phyloP scores from a whole-genome alignment of 2,888 invertebrate species.

The Lathronympha strigana region DNA sequence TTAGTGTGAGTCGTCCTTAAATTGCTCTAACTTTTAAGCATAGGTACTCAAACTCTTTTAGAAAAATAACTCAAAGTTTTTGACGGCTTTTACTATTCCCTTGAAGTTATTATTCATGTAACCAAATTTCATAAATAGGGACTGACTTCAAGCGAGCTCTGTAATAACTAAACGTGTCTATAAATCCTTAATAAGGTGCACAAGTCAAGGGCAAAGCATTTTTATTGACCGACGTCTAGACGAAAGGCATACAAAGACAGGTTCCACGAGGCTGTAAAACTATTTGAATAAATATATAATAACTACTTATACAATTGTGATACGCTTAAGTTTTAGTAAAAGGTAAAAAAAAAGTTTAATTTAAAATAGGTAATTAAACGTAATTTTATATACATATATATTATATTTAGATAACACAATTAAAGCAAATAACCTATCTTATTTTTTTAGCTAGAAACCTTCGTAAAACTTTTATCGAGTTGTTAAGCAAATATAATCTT shows the following conservation, averaged over 20 bases:
- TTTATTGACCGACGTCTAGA: slow-evolving; percentile 24
- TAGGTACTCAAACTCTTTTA: background rate
- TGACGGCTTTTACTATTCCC: background rate
- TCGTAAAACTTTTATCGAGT: no score
- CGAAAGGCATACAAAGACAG: background rate
- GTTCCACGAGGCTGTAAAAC: background rate
- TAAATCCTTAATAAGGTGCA: background rate
- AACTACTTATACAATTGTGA: no score
- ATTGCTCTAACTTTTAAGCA: no score
- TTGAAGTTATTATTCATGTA: background rate
- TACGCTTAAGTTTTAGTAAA: no score
- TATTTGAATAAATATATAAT: background rate
- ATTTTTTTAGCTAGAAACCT: no score
- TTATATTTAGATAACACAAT: no score
- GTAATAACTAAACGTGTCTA: slow-evolving; percentile 4
- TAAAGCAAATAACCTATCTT: no score
- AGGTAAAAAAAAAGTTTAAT: no score
- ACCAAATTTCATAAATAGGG: background rate
- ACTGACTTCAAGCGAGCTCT: background rate
- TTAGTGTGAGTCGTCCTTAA: no score
- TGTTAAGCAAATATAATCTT: no score
- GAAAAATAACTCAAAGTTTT: background rate
- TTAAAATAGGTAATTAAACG: no score
- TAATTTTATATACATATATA: no score
- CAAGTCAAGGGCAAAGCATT: slow-evolving; percentile 11